Percentiles rank a stretch among this genome's conserved stretches.
Evolutionary conservation across 2,797 vertebrate genomes (phyloP).

Genomic region (Apogon hyalosoma): DNA sequence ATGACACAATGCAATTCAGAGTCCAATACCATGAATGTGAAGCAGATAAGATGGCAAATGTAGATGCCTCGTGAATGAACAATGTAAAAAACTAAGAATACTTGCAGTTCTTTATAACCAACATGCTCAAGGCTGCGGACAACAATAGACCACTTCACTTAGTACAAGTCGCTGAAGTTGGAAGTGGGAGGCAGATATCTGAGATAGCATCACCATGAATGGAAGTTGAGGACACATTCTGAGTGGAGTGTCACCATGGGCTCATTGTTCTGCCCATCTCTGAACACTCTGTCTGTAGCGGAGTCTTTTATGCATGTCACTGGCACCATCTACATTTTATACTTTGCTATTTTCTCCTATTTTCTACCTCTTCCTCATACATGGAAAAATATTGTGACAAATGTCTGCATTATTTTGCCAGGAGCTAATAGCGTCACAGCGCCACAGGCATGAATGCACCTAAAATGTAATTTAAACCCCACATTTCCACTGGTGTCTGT

Average conservation of each 20-base stretch:
- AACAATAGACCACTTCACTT: no score
- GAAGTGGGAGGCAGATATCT: no score
- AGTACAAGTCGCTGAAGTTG: no score
- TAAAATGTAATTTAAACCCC: conserved; percentile 6
- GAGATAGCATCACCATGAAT: no score
- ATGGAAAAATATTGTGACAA: conserved; percentile 25
- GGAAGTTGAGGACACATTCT: neutral
- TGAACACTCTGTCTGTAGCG: conserved; percentile 2
- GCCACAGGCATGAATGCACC: conserved; percentile 10
- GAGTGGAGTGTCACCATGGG: neutral
- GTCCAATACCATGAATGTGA: no score
- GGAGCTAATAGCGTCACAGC: conserved; percentile 18
- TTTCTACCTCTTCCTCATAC: neutral
- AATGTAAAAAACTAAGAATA: no score
- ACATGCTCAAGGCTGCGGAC: no score
- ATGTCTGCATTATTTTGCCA: conserved; percentile 17
- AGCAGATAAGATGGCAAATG: no score
- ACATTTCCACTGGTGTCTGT: neutral
- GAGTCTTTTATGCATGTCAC: conserved; percentile 1
- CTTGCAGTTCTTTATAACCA: no score
- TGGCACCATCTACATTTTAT: conserved; percentile 29
- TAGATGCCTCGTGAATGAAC: no score
- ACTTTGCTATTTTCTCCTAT: conserved; percentile 12
- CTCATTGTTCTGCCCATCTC: conserved; percentile 5
- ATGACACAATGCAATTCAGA: no score